phyloP scores from a whole-genome alignment of 2,797 vertebrate species.

The Poecilia wingei region DNA sequence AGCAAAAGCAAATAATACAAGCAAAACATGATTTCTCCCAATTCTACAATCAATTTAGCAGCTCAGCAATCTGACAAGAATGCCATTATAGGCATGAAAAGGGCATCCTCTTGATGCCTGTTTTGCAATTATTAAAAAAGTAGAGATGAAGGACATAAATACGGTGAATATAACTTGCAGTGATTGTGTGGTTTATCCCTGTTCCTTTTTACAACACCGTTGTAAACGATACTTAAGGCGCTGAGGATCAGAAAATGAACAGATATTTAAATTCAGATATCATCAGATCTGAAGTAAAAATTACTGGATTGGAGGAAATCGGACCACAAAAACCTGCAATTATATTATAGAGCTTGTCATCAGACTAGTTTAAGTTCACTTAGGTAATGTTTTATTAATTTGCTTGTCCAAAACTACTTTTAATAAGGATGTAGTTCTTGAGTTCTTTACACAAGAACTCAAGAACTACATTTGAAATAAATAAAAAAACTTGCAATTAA shows the following conservation, averaged over 20 bases:
- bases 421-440: constrained; percentile 40
- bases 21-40: neutral
- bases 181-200: neutral
- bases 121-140: neutral
- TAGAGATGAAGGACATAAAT: neutral
- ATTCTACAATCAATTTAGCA: neutral
- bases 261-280: neutral
- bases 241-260: neutral
- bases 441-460: no score
- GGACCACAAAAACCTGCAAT: constrained; percentile 21
- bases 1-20: neutral
- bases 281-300: neutral
- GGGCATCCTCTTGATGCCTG: neutral
- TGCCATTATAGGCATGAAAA: neutral
- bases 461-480: constrained; percentile 70
- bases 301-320: neutral
- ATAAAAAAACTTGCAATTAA: constrained; percentile 53
- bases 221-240: neutral
- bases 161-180: neutral
- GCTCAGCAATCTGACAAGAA: neutral
- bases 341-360: constrained; percentile 53
- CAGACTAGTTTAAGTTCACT: constrained; percentile 58
- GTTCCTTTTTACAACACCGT: neutral
- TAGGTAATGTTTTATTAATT: constrained; percentile 69
- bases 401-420: constrained; percentile 71